Evolutionary conservation across 2,797 vertebrate species (phyloP), one percentile per base, ranked within the genome.

Genomic region (Choloepus didactylus): DNA sequence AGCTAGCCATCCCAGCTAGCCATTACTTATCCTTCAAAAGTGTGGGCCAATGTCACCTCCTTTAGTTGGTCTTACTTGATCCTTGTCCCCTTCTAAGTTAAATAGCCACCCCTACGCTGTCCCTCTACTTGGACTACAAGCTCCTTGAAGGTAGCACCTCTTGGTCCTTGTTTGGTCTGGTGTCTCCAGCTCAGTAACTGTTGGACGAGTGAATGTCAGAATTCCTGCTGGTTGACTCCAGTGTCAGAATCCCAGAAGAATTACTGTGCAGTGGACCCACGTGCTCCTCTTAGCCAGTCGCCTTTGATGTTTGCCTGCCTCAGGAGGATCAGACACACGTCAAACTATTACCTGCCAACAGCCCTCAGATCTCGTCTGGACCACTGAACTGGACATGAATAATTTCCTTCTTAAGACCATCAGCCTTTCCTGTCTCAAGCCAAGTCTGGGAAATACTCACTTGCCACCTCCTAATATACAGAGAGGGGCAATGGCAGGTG

Each of bases 381-480:
- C 11, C 60, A 56, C 4, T 75, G 54, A 66, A 10, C 9, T 72
- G 9, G 49, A 38, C 2, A n/a, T n/a, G 15, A 79, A 72, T 77
- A 67, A 60, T 92, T 90, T 90, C 73, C 62, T 70, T 90, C 64
- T 66, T 54, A 77, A 86, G 46, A 59, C 7, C 31, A 73, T 29
- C 35, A 87, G 44, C 49, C 59, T 66, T 54, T 81, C 44, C 46
- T 86, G 10, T 16, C 87, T 93, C 73, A 89, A 70, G 9, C 64
- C 66, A 94, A 35, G 29, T 27, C 38, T 67, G 62, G 16, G 51
- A 46, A 76, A 86, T 3, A 64, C 29, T 67, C 29, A 44, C 29
- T 18, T 54, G 29, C 46, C 4, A 56, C 27, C n/a, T 87, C 18
- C 85, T 84, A 79, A 49, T 35, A 46, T 51, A 3, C 69, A 59